phyloP scores from a whole-genome alignment of 1,140 invertebrate genomes.

The Platyura marginata region DNA sequence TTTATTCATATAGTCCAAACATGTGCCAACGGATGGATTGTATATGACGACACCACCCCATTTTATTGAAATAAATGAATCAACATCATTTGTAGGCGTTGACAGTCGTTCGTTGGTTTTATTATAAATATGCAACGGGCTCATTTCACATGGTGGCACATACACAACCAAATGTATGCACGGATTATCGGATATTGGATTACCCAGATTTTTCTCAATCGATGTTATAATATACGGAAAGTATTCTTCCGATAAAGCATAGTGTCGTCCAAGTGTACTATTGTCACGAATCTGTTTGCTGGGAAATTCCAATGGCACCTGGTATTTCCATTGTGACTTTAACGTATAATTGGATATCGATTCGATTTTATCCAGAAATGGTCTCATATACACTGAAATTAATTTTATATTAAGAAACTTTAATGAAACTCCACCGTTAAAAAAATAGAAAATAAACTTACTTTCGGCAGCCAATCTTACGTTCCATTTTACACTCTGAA shows the following conservation, averaged over 20 bases:
- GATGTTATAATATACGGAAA: slow-evolving; percentile 58
- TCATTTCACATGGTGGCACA: slow-evolving; percentile 46
- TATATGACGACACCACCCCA: slow-evolving; percentile 78
- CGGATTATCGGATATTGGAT: slow-evolving; percentile 61
- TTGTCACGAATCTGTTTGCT: slow-evolving; percentile 33
- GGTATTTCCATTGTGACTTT: slow-evolving; percentile 76
- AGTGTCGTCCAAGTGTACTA: slow-evolving; percentile 31
- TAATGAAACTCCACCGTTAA: too few relatives aligned
- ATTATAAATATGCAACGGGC: slow-evolving; percentile 58
- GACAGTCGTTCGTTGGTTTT: slow-evolving; percentile 14
- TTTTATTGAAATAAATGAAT: slow-evolving; percentile 70
- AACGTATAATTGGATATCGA: slow-evolving; percentile 53
- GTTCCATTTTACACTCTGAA: slow-evolving; percentile 46
- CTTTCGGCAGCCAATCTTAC: slow-evolving; percentile 36
- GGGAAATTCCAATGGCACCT: slow-evolving; percentile 52
- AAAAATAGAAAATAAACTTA: too few relatives aligned
- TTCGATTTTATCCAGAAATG: slow-evolving; percentile 46
- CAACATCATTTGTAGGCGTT: slow-evolving; percentile 23
- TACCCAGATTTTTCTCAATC: slow-evolving; percentile 67
- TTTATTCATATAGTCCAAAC: slow-evolving; percentile 19
- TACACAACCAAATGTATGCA: slow-evolving; percentile 75
- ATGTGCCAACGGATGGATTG: slow-evolving; percentile 41
- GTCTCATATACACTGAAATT: slow-evolving; percentile 52
- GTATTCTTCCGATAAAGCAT: slow-evolving; percentile 39
- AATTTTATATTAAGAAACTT: too few relatives aligned